Evolutionary conservation across 1,140 invertebrate species (phyloP), one percentile per base, ranked within the genome.

Genomic region (Mesaphorura yosii): DNA sequence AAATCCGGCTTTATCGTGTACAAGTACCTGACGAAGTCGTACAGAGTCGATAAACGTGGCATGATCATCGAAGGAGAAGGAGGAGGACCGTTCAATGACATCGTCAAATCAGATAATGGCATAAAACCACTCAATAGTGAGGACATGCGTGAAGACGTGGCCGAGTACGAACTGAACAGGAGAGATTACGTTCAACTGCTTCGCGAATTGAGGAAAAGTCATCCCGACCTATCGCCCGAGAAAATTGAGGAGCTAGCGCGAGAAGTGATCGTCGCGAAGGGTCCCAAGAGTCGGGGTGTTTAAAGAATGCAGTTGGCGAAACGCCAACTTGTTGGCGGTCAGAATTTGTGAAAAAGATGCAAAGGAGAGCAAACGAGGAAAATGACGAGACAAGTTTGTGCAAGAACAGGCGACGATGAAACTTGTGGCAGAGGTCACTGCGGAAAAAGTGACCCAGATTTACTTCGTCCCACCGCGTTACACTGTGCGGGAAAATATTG

Each of bases 401-500:
- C n/a, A n/a, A n/a, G n/a, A n/a, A n/a, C n/a, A n/a, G n/a, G n/a
- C n/a, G n/a, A n/a, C n/a, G n/a, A n/a, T n/a, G n/a, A n/a, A 87
- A 62, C 66, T 85, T 82, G 69, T 81, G 82, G 23, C 80, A 83
- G 63, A 64, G 83, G 47, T 77, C 79, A 64, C 63, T 71, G 76
- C 40, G 72, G n/a, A 67, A 22, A 64, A 70, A 28, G 68, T 76
- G 17, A 71, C 75, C 22, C 67, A 79, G 41, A 78, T 98, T 1
- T 92, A 77, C 67, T 98, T 98, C 66, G 89, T 97, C 62, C 94
- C 95, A 0, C 85, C 87, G 37, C 92, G 97, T 66, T 97, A 98
- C 69, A 96, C 93, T 0, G 94, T 98, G 0, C 87, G 98, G 81
- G 94, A 98, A 67, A 97, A 93, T 70, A 90, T 96, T 49, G 95